phyloP scores from a whole-genome alignment of 1,140 invertebrate species.

The Diachasma alloeum region DNA sequence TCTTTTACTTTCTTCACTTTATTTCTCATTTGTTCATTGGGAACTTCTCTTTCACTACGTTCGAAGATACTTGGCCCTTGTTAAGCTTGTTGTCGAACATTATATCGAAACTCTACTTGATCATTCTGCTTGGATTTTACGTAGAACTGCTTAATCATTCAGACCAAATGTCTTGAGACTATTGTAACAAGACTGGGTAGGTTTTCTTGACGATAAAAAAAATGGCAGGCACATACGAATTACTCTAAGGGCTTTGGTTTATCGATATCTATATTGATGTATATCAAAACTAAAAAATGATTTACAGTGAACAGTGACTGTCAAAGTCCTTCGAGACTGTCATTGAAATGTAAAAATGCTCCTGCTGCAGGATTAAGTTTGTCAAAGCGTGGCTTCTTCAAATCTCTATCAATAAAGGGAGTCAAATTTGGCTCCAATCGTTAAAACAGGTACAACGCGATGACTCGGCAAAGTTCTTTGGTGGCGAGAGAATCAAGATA shows the following conservation, averaged over 20 bases:
- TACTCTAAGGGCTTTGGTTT: slow-evolving; percentile 49
- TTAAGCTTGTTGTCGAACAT: slow-evolving; percentile 9
- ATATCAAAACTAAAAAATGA: slow-evolving; percentile 1
- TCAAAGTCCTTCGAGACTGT: slow-evolving; percentile 18
- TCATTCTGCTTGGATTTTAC: background rate
- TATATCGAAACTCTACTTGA: background rate
- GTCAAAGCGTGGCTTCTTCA: too few species aligned
- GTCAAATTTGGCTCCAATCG: background rate
- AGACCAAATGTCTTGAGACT: slow-evolving; percentile 59
- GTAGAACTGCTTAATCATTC: slow-evolving; percentile 26
- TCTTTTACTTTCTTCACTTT: background rate
- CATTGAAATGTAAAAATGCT: background rate
- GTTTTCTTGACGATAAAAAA: slow-evolving; percentile 50
- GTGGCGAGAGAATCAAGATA: background rate
- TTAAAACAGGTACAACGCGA: background rate
- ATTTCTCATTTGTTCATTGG: slow-evolving; percentile 54
- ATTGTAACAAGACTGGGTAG: slow-evolving; percentile 57
- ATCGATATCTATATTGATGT: slow-evolving; percentile 16
- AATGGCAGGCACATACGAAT: slow-evolving; percentile 64
- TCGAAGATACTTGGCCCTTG: slow-evolving; percentile 55
- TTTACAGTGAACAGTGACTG: slow-evolving; percentile 13
- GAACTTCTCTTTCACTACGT: slow-evolving; percentile 37
- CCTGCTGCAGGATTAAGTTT: background rate
- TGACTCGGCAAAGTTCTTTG: background rate
- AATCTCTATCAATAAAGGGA: too few species aligned